Base-by-base conservation (phyloP, 2,888 invertebrate genomes). In the Psylliodes chrysocephalus region DNA sequence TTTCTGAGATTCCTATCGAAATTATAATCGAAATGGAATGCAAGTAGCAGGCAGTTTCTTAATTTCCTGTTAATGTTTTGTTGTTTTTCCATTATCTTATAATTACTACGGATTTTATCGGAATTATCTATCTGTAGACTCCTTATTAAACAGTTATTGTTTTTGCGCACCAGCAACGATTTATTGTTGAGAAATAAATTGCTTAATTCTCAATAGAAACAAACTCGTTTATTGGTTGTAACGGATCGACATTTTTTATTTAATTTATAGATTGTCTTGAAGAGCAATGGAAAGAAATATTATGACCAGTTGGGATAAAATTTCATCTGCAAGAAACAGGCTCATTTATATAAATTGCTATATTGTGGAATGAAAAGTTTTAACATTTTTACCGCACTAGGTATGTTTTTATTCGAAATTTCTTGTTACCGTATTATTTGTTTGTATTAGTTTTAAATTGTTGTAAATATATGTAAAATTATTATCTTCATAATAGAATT, bases 11-110 rank as follows among this genome's bases (percentile, higher is more conserved):
- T 68, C 66, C 65, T 70, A 73, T 73, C 73, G 68, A 71, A 72
- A 72, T 73, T 72, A 70, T 70, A 70, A 70, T 67, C 66, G 60
- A 69, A 73, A 65, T 68, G 68, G 70, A 70, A 69, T 72, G 70
- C 67, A 70, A 69, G 69, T 71, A 71, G 70, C 69, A 60, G 66
- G 49, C 51, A 44, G 38, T 38, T 54, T 60, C 30, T 71, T 69
- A 73, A 72, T 73, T 71, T 73, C 72, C 72, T 72, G 70, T 69
- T 64, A 64, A 69, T 51, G 63, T 66, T 67, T 69, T 64, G 66
- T 69, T 67, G 66, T 60, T 63, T 63, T 65, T 64, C 63, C 62
- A 69, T 69, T 66, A 66, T 62, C 61, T 53, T 64, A 63, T 69
- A 67, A 69, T 64, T 64, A 62, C 61, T 49, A 52, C 57, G 44